Evolutionary conservation across 2,888 invertebrate species (phyloP).

Genomic region (Zootermopsis nevadensis): DNA sequence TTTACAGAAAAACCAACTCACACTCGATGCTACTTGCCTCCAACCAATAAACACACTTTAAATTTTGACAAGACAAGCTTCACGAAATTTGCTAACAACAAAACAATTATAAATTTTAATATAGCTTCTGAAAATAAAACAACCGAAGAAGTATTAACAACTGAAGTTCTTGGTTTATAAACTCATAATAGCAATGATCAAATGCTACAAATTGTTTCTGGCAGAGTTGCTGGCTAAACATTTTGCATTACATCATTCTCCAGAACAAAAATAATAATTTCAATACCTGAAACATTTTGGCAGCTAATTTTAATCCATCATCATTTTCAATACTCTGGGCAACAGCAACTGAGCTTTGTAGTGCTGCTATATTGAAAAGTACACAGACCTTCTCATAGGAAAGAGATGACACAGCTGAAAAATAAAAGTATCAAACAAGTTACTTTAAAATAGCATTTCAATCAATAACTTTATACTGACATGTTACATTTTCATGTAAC

Average conservation of each 20-base stretch:
- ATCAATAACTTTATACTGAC: neutral
- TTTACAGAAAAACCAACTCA: no score
- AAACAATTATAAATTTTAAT: no score
- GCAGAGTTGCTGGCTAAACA: no score
- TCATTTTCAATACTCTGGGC: conserved; percentile 88
- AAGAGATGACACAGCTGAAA: conserved; percentile 85
- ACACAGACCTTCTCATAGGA: conserved; percentile 95
- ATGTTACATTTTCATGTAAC: neutral
- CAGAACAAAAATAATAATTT: neutral
- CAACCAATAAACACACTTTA: no score
- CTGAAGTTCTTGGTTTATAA: no score
- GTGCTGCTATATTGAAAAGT: conserved; percentile 94
- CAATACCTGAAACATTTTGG: conserved; percentile 89
- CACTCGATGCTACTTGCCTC: no score
- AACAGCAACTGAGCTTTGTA: conserved; percentile 90
- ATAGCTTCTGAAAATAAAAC: no score
- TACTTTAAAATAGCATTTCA: neutral
- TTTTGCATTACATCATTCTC: neutral
- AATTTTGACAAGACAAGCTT: no score
- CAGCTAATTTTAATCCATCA: conserved; percentile 92
- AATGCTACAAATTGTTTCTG: no score
- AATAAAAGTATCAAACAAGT: neutral
- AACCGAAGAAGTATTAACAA: no score
- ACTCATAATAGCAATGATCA: no score
- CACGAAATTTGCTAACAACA: no score